Conservation (phyloP, 2,797 vertebrate species). For the Denticeps clupeoides region DNA sequence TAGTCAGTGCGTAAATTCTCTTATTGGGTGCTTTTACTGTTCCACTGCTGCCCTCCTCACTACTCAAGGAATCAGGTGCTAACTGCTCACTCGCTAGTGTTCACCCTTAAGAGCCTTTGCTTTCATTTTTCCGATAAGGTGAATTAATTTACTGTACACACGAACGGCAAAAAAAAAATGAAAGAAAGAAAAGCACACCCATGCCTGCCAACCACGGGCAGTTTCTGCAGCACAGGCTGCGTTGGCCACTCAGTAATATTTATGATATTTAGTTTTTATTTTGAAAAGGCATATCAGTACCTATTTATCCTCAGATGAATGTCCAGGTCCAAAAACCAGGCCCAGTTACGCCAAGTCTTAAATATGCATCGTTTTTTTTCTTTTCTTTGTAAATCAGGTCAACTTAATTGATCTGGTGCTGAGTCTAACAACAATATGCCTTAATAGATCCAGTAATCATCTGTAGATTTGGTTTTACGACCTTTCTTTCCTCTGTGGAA, state of each 20-base stretch:
- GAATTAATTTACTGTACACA: too few species aligned
- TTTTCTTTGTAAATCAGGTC: slow-evolving; percentile 38
- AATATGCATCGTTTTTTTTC: slow-evolving; percentile 9
- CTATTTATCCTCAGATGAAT: background rate
- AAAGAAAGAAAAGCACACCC: too few species aligned
- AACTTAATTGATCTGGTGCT: slow-evolving; percentile 11
- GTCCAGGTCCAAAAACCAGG: background rate
- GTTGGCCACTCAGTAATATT: too few species aligned
- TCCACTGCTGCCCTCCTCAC: slow-evolving; percentile 36
- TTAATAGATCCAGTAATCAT: slow-evolving; percentile 45
- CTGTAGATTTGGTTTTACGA: slow-evolving; percentile 36
- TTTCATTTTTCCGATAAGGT: too few species aligned
- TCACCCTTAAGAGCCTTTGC: background rate
- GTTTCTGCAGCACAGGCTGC: too few species aligned
- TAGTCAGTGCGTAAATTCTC: slow-evolving; percentile 10
- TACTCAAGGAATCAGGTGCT: slow-evolving; percentile 54
- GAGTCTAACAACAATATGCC: slow-evolving; percentile 41
- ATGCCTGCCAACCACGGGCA: too few species aligned
- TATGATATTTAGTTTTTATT: too few species aligned
- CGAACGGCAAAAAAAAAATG: too few species aligned
- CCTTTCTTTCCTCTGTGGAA: too few species aligned
- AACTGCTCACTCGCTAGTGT: slow-evolving; percentile 26
- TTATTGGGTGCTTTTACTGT: slow-evolving; percentile 30
- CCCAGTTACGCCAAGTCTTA: background rate
- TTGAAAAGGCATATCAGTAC: too few species aligned